These are phyloP conservation scores for Aepyceros melampus DNA, from an alignment of 2,113 vertebrate genomes.

Conservation along the genomic window DNA sequence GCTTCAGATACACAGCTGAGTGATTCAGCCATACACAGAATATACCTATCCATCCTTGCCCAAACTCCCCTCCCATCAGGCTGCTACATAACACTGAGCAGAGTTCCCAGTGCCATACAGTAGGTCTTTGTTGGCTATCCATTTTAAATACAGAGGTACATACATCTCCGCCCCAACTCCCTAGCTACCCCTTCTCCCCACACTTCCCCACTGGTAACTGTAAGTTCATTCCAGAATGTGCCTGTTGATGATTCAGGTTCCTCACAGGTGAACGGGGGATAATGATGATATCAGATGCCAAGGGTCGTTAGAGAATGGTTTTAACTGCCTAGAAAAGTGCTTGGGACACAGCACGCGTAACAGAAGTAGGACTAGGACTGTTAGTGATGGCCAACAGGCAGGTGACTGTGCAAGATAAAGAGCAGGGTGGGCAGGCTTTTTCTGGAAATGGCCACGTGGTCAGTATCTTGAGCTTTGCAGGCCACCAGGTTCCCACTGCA, in stretches of 20 bases:
- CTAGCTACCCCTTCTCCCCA: not conserved
- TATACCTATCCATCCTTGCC: not conserved
- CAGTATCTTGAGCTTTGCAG: not conserved
- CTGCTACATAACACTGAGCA: not conserved
- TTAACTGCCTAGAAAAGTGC: no score
- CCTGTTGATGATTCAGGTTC: not conserved
- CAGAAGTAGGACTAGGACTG: accelerated
- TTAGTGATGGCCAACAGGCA: not conserved
- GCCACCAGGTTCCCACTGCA: not conserved
- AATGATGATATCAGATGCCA: not conserved
- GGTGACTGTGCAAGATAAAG: not conserved
- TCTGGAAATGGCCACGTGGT: not conserved
- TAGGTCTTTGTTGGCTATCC: not conserved
- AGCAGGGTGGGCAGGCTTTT: not conserved
- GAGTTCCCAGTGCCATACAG: not conserved
- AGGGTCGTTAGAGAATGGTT: not conserved
- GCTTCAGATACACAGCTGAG: not conserved
- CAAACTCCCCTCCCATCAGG: not conserved
- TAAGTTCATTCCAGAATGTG: not conserved
- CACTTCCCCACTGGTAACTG: not conserved
- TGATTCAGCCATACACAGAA: not conserved
- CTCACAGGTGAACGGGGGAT: not conserved
- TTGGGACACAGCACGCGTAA: accelerated
- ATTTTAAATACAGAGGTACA: not conserved
- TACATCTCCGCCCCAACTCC: not conserved